Base-by-base conservation (phyloP, 2,797 vertebrate genomes). In the Loris lydekkerianus region DNA sequence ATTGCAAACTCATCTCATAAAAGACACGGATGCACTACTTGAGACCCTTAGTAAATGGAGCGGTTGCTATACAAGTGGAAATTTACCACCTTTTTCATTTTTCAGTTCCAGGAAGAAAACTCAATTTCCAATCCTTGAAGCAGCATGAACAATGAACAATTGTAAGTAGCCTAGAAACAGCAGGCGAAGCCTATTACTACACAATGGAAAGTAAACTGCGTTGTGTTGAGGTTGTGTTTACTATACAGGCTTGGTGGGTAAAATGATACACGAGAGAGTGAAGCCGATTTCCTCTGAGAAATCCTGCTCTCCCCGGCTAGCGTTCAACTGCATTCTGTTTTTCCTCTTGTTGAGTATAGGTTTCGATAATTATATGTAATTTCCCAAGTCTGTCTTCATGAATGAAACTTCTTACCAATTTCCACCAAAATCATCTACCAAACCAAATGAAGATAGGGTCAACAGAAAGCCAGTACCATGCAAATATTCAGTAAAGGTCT, bases 361-460 rank as follows among this genome's bases (percentile, higher is more conserved):
- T 77, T 90, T 94, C 56, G 75, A 90, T 97, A 96, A 97, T 98
- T 97, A 78, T 2, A 95, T 85, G 60, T 94, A 40, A 94, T 97
- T 96, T 94, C 49, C 93, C n/a, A 77, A 89, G 95, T 94, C 85
- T 95, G 93, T 92, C 92, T 96, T 95, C 34, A 81, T 91, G 96
- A 97, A 97, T 96, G 95, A 97, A 96, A 63, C 65, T 61, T 78
- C 77, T 96, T 93, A 96, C 73, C 87, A 95, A 75, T 93, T 90
- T 93, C 94, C n/a, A 96, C 87, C 92, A 14, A 92, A 96, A 94
- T 34, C 43, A 70, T 97, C 58, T 73, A 94, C 89, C 93, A 95
- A 96, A 95, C 86, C 81, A 87, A 72, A 94, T 60, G 84, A 88
- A 86, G 70, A 46, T 1, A 70, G 40, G 53, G 58, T 89, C 46